These are phyloP conservation scores for Lemur catta DNA, from an alignment of 2,797 vertebrate genomes.

Conservation along the genomic window DNA sequence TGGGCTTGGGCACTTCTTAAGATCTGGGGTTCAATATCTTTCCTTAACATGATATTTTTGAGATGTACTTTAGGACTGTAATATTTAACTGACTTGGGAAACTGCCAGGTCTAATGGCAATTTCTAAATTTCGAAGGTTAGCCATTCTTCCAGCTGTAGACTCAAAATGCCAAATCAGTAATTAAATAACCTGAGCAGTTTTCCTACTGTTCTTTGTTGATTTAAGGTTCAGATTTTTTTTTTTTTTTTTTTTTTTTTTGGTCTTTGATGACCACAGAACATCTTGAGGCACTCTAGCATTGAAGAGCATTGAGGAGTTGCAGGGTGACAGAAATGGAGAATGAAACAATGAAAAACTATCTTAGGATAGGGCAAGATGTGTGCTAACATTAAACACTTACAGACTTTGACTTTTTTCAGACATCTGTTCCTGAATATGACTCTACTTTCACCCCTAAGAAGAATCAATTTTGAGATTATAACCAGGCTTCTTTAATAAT, in stretches of 20 bases:
- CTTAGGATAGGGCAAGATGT: neutral
- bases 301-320: neutral
- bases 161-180: constrained; percentile 37
- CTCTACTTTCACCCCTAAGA: neutral
- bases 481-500: constrained; percentile 24
- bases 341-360: neutral
- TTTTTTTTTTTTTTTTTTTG: neutral
- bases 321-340: neutral
- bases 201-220: neutral
- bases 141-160: neutral
- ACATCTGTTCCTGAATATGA: neutral
- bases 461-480: constrained; percentile 40
- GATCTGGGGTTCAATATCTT: neutral
- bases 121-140: constrained; percentile 38
- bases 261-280: neutral
- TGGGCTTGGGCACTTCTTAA: neutral
- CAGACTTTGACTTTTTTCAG: neutral
- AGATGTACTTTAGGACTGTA: neutral
- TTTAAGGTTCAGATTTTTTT: neutral
- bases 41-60: constrained; percentile 17
- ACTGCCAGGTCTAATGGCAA: neutral
- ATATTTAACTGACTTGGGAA: neutral
- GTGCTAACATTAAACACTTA: neutral
- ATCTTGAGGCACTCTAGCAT: neutral
- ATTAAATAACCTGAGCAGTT: neutral